A percentile compares a stretch with the other conserved stretches of the same genome.
These are phyloP conservation scores for Lates japonicus DNA, from an alignment of 2,797 vertebrate species.

Conservation along the genomic window DNA sequence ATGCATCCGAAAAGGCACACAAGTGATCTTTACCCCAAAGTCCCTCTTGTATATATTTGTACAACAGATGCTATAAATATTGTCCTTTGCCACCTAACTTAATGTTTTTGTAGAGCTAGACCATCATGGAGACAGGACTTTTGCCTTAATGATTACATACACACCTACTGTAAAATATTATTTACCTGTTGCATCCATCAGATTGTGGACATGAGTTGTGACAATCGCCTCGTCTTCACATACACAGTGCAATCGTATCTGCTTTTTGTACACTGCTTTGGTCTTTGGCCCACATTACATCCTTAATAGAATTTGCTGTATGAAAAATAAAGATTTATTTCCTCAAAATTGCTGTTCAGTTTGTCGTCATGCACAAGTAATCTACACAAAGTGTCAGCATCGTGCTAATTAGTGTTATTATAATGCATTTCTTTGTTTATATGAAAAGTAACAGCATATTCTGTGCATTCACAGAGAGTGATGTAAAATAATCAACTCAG, in stretches of 20 bases:
- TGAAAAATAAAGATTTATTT: constrained; percentile 84
- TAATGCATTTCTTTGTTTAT: neutral
- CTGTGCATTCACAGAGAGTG: neutral
- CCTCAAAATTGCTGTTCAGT: constrained; percentile 56
- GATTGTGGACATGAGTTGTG: constrained; percentile 26
- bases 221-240: constrained; percentile 17
- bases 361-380: neutral
- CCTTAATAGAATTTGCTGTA: constrained; percentile 67
- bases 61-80: constrained; percentile 41
- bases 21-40: constrained; percentile 25
- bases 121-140: constrained; percentile 37
- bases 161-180: constrained; percentile 34
- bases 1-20: constrained; percentile 29
- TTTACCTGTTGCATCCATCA: constrained; percentile 48
- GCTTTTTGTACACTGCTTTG: constrained; percentile 44
- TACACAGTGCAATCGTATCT: constrained; percentile 45
- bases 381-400: neutral
- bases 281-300: constrained; percentile 36
- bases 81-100: constrained; percentile 53
- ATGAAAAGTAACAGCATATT: neutral
- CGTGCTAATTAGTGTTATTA: too few species aligned
- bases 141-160: constrained; percentile 69
- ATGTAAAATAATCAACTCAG: neutral
- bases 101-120: constrained; percentile 45
- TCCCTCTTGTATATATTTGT: constrained; percentile 46